Conservation (phyloP, 2,113 vertebrate species). For the Neodon shergylaensis region DNA sequence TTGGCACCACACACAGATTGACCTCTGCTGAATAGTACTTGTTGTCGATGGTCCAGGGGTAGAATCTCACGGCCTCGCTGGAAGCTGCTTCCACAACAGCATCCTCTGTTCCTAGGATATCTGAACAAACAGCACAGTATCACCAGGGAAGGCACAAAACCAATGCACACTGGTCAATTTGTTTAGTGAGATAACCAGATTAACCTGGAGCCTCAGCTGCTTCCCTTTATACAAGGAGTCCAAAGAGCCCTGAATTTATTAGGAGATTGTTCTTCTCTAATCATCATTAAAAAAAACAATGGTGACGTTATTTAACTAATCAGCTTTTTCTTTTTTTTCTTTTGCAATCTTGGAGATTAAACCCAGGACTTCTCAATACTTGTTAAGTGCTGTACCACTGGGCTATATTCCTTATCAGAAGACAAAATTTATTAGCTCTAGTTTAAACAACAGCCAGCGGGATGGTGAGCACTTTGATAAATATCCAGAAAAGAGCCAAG, state of each 20-base stretch:
- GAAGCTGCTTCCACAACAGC: slow-evolving; percentile 84
- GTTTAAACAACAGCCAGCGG: not conserved
- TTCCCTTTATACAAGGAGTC: slow-evolving; percentile 22
- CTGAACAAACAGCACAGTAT: slow-evolving; percentile 81
- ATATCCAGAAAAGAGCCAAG: not conserved
- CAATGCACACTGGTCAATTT: not conserved
- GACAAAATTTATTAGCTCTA: not conserved
- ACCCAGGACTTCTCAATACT: not conserved
- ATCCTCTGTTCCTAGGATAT: slow-evolving; percentile 90
- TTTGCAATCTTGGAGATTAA: not conserved
- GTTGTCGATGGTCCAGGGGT: slow-evolving; percentile 98
- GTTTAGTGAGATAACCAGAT: not conserved
- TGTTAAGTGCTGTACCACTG: not conserved
- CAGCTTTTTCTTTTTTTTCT: not conserved
- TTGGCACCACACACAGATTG: slow-evolving; percentile 93
- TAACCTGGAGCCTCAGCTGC: not conserved
- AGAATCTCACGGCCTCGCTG: slow-evolving; percentile 88
- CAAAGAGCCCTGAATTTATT: slow-evolving; percentile 8
- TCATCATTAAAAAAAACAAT: slow-evolving; percentile 25
- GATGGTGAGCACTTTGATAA: not conserved
- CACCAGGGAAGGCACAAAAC: not conserved
- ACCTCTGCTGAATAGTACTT: slow-evolving; percentile 97
- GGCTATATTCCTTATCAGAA: not conserved
- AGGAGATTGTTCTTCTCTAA: slow-evolving; percentile 10
- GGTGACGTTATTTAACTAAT: not conserved